Evolutionary conservation across 2,888 invertebrate genomes (phyloP).

Genomic region (Platerodrilus igneus): DNA sequence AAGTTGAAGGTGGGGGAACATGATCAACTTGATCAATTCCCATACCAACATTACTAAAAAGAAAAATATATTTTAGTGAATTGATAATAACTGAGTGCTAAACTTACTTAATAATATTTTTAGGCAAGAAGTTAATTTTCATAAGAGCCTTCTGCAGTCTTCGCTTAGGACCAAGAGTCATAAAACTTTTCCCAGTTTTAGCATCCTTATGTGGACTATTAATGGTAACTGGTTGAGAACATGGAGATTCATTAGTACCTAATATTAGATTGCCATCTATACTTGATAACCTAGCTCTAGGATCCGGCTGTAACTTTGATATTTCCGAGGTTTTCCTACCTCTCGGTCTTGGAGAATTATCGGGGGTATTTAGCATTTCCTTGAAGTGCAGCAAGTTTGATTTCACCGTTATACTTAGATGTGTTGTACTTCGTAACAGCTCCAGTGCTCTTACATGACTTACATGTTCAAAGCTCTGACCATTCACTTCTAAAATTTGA

Average conservation of each 20-base stretch:
- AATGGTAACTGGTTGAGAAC: constrained; percentile 56
- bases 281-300: constrained; percentile 73
- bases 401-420: constrained; percentile 93
- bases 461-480: constrained; percentile 92
- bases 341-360: constrained; percentile 74
- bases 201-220: constrained; percentile 63
- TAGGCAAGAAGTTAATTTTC: constrained; percentile 85
- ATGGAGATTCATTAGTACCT: constrained; percentile 40
- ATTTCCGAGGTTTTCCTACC: constrained; percentile 59
- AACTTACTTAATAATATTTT: constrained; percentile 62
- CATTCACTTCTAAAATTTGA: constrained; percentile 97
- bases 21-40: constrained; percentile 64
- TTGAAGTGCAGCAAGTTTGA: constrained; percentile 89
- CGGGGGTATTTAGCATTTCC: constrained; percentile 70
- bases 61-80: too few species aligned
- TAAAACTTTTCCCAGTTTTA: constrained; percentile 61
- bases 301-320: constrained; percentile 63
- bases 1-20: constrained; percentile 50
- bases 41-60: constrained; percentile 40
- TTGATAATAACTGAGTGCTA: too few species aligned
- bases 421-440: constrained; percentile 88
- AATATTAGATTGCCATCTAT: constrained; percentile 56
- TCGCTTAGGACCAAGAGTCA: constrained; percentile 84
- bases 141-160: constrained; percentile 79
- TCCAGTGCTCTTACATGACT: constrained; percentile 89